phyloP scores from a whole-genome alignment of 2,888 invertebrate species.

The Gymnoscelis rufifasciata region DNA sequence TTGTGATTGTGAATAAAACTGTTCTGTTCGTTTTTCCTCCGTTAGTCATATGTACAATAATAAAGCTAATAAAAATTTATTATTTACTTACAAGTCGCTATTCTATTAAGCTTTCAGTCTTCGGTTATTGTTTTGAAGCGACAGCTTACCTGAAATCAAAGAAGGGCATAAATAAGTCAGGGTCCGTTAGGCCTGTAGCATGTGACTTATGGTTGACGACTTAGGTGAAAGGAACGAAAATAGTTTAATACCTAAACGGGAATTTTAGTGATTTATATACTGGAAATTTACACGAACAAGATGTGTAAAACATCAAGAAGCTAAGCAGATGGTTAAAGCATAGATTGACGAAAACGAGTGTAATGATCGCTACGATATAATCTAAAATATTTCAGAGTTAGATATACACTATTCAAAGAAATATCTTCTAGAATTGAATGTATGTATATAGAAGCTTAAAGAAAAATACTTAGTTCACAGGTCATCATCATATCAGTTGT shows the following conservation, averaged over 20 bases:
- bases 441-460: too few species aligned
- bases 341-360: too few species aligned
- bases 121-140: neutral
- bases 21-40: neutral
- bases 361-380: too few species aligned
- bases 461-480: too few species aligned
- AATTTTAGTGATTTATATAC: neutral
- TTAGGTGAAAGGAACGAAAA: neutral
- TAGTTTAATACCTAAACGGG: neutral
- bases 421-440: too few species aligned
- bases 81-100: too few species aligned
- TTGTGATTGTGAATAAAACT: neutral
- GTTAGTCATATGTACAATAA: neutral
- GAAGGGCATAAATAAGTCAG: conserved; percentile 8
- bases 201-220: neutral
- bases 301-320: too few species aligned
- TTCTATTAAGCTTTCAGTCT: neutral
- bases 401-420: too few species aligned
- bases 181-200: neutral
- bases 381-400: too few species aligned
- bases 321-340: too few species aligned
- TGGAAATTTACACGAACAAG: neutral
- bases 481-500: too few species aligned
- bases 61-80: too few species aligned
- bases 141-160: conserved; percentile 18